These are phyloP conservation scores for Mantis religiosa DNA, from an alignment of 2,888 invertebrate genomes.

Conservation along the genomic window DNA sequence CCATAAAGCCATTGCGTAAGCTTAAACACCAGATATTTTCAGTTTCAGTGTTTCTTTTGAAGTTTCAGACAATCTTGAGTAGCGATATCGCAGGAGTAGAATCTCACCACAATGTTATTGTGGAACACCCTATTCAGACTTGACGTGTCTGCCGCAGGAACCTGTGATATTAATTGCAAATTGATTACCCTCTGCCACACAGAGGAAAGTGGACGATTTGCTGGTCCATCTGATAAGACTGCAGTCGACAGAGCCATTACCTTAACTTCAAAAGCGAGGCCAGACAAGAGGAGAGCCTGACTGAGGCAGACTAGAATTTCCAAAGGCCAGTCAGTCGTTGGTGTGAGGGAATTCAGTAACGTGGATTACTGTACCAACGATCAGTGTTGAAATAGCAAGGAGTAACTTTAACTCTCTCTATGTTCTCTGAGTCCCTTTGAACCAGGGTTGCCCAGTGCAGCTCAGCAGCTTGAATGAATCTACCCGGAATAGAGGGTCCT, in stretches of 20 bases:
- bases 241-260: background rate
- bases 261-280: background rate
- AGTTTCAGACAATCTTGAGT: no score
- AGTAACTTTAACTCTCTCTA: background rate
- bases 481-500: background rate
- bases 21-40: no score
- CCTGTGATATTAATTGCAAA: background rate
- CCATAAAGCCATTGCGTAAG: no score
- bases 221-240: background rate
- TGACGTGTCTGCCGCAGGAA: background rate
- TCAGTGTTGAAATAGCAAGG: background rate
- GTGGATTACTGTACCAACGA: background rate
- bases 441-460: background rate
- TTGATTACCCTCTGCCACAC: background rate
- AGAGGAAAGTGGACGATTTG: background rate
- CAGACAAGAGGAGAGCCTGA: background rate
- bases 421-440: background rate
- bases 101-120: background rate
- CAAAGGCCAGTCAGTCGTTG: background rate
- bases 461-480: background rate
- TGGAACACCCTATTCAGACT: background rate
- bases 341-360: background rate
- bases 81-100: no score
- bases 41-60: no score
- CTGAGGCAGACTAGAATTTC: background rate